Base-by-base conservation (phyloP, 2,797 vertebrate species). In the Falco cherrug region DNA sequence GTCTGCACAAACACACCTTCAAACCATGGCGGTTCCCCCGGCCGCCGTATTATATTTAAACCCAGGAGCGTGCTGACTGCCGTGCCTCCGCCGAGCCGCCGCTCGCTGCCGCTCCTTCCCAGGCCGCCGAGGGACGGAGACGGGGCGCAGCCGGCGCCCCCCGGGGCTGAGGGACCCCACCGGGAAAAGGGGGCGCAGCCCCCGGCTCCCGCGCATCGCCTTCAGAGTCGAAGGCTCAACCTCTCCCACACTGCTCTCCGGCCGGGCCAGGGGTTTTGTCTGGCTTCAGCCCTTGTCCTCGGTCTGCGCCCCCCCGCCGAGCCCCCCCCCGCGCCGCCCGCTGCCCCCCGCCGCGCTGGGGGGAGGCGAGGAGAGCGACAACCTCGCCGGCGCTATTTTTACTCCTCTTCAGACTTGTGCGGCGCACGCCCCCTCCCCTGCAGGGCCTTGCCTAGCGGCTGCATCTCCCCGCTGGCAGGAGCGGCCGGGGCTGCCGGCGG, bases 1-100 rank as follows among this genome's bases (percentile, higher is more conserved):
- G 97, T 96, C 97, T 97, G 96, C 98, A 95, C 97, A 98, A 96
- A 97, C 97, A 97, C 96, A 97, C 97, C 97, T 97, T 97, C 97
- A 97, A 97, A 96, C 97, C 97, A 97, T 97, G 97, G 95, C 94
- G 91, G 96, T 97, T 95, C 78, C 94, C 93, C 94, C 87, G 96
- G 97, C 93, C 92, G 88, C 80, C 76, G 96, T 95, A 93, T 96
- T 96, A 48, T 85, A 95, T 96, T 96, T 93, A 95, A 97, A 97
- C 95, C 97, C 77, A 60, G 93, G 93, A 97, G 96, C 82, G 69
- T 25, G 91, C 93, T 82, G 90, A 87, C 92, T 95, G 95, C 93
- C 87, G 87, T 74, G 94, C 90, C 87, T 86, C 94, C 35, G 41
- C 56, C 89, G 82, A 76, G 45, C 75, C 33, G 28, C 78, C 65